These are phyloP conservation scores for Tetramorium simillimum DNA, from an alignment of 1,140 invertebrate species.

Conservation along the genomic window DNA sequence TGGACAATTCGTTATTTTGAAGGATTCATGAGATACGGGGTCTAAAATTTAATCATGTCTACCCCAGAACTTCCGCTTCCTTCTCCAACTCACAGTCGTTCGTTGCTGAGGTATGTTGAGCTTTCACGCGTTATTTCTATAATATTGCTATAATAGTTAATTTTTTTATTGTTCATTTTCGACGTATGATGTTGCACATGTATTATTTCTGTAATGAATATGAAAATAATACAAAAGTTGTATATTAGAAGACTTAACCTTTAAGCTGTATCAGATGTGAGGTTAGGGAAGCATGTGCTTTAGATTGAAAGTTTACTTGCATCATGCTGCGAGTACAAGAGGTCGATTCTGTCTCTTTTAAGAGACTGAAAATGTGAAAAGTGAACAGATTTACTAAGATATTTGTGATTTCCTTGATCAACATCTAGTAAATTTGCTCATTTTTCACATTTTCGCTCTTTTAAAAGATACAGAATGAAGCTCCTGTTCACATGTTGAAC, in stretches of 20 bases:
- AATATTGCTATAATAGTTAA: neutral
- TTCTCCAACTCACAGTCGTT: neutral
- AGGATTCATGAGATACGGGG: neutral
- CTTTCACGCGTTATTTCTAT: neutral
- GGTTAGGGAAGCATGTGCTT: conserved; percentile 24
- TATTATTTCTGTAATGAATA: neutral
- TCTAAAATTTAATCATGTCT: neutral
- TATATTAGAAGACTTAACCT: neutral
- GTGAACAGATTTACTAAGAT: too few species aligned
- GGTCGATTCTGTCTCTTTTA: too few species aligned
- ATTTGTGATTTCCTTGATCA: too few species aligned
- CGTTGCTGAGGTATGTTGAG: neutral
- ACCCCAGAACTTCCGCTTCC: neutral
- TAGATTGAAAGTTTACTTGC: neutral
- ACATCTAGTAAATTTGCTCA: too few species aligned
- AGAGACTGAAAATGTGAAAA: too few species aligned
- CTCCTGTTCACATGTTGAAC: neutral
- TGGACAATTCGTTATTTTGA: neutral
- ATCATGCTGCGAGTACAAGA: neutral
- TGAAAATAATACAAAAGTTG: neutral
- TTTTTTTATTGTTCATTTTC: neutral
- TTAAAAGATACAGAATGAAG: too few species aligned
- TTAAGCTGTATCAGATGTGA: neutral
- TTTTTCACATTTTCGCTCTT: too few species aligned
- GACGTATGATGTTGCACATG: neutral